phyloP scores from a whole-genome alignment of 1,140 invertebrate genomes.

The Drosophila jambulina region DNA sequence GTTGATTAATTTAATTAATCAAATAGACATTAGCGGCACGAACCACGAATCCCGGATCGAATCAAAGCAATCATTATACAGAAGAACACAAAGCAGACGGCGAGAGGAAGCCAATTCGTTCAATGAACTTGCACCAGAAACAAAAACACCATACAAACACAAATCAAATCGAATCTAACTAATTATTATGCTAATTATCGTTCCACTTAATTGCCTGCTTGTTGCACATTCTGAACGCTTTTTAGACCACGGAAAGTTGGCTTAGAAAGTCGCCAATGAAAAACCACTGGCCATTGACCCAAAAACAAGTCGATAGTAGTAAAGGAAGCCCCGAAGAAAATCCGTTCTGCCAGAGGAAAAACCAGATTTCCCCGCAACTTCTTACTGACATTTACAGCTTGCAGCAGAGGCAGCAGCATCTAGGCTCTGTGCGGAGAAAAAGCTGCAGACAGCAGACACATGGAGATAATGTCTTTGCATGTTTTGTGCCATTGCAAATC shows the following conservation, averaged over 20 bases:
- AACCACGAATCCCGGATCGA: constrained; percentile 42
- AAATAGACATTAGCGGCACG: constrained; percentile 76
- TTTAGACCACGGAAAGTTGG: constrained; percentile 35
- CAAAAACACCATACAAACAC: neutral
- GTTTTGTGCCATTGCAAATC: constrained; percentile 70
- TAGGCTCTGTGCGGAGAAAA: constrained; percentile 29
- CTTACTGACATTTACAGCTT: constrained; percentile 62
- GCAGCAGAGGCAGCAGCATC: constrained; percentile 16
- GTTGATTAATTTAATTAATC: constrained; percentile 80
- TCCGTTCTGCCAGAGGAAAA: constrained; percentile 47
- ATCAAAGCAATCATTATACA: constrained; percentile 55
- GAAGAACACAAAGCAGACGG: constrained; percentile 11
- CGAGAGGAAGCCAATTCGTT: constrained; percentile 47
- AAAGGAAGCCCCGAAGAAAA: constrained; percentile 19
- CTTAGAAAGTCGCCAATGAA: constrained; percentile 42
- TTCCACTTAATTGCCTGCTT: constrained; percentile 23
- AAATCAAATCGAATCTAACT: constrained; percentile 33
- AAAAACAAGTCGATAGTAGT: constrained; percentile 42
- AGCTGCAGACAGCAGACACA: constrained; percentile 58
- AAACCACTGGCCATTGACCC: constrained; percentile 62
- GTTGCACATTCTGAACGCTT: constrained; percentile 46
- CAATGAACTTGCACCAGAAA: constrained; percentile 62
- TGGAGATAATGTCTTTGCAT: constrained; percentile 79
- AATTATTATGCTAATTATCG: constrained; percentile 50
- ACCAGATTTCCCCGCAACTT: constrained; percentile 52